Evolutionary conservation across 2,113 vertebrate genomes (phyloP).

Genomic region (Sinocyclocheilus anshuiensis): DNA sequence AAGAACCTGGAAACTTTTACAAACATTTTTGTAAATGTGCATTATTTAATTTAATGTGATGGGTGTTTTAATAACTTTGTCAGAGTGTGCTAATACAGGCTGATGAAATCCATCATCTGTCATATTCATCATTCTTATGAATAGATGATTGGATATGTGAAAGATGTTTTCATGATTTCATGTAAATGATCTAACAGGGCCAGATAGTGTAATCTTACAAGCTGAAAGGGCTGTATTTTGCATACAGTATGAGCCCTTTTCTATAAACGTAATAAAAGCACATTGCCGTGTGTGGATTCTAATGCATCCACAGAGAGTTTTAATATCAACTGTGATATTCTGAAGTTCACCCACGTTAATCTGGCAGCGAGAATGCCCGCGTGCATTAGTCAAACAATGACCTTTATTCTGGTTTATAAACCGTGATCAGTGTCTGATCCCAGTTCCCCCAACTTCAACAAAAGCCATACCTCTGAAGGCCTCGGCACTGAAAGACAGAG

Average conservation of each 20-base stretch:
- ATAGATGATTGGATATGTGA: neutral
- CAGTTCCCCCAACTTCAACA: constrained; percentile 39
- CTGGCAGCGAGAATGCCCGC: constrained; percentile 1
- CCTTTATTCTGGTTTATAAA: constrained; percentile 32
- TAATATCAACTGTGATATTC: neutral
- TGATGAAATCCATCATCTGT: neutral
- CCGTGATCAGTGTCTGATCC: constrained; percentile 40
- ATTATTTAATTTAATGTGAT: too few species aligned
- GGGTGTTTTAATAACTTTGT: neutral
- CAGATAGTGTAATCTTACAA: neutral
- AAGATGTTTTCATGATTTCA: constrained; percentile 9
- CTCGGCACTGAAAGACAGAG: constrained; percentile 28
- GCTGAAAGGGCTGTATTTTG: neutral
- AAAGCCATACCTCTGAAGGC: constrained; percentile 27
- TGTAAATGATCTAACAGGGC: neutral
- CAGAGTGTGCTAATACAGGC: neutral
- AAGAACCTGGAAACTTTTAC: neutral
- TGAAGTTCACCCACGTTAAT: constrained; percentile 28
- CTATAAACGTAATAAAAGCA: constrained; percentile 1
- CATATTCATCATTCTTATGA: neutral
- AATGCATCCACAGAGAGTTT: constrained; percentile 1
- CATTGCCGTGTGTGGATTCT: neutral
- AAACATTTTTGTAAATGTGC: too few species aligned
- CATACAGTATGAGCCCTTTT: neutral
- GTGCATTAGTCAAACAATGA: constrained; percentile 37